Percentiles rank a stretch among this genome's conserved stretches.
phyloP scores from a whole-genome alignment of 1,140 invertebrate genomes.

The Arctopsyche grandis region DNA sequence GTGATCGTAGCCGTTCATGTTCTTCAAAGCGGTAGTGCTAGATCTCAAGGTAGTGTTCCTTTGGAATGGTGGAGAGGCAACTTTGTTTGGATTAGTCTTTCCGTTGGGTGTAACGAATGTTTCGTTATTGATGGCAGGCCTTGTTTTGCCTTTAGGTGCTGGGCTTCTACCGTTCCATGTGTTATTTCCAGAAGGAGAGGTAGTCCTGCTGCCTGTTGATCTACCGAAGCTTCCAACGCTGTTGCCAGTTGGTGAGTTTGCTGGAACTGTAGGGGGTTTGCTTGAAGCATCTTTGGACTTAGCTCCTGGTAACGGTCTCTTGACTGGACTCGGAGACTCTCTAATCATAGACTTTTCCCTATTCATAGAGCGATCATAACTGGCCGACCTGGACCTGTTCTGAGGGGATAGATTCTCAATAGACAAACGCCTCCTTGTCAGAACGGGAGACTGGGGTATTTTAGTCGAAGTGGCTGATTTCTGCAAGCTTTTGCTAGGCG shows the following conservation, averaged over 20 bases:
- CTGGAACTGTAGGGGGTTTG: constrained; percentile 55
- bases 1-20: constrained; percentile 62
- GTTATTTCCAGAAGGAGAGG: constrained; percentile 65
- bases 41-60: constrained; percentile 71
- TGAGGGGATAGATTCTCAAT: constrained; percentile 57
- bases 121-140: constrained; percentile 72
- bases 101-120: constrained; percentile 71
- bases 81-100: constrained; percentile 60
- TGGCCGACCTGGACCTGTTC: constrained; percentile 60
- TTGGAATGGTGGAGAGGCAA: constrained; percentile 65
- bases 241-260: constrained; percentile 62
- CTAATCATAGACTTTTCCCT: constrained; percentile 48
- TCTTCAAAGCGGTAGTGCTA: constrained; percentile 68
- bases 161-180: constrained; percentile 75
- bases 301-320: constrained; percentile 55
- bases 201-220: constrained; percentile 32
- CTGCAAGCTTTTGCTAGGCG: constrained; percentile 64
- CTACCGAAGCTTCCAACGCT: constrained; percentile 56
- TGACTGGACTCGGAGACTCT: constrained; percentile 54
- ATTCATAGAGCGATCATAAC: constrained; percentile 55
- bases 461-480: constrained; percentile 58
- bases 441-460: constrained; percentile 62
- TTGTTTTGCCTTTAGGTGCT: constrained; percentile 60
- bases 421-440: constrained; percentile 55
- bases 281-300: constrained; percentile 55